Evolutionary conservation across 1,140 invertebrate genomes (phyloP).

Genomic region (Augochlora pura): DNA sequence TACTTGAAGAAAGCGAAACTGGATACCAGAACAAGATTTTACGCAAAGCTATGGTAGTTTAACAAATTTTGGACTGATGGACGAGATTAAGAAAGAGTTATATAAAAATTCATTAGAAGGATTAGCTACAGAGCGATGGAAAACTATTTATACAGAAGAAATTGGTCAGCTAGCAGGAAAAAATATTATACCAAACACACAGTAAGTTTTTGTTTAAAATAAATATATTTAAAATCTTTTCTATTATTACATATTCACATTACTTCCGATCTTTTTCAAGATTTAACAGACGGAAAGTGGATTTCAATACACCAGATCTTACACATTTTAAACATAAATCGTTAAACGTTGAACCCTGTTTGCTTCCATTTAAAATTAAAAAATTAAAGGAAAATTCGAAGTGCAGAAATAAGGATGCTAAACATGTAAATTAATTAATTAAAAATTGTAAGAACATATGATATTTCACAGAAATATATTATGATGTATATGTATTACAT

Average conservation of each 20-base stretch:
- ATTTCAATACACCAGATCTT: conserved; percentile 59
- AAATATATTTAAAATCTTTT: background rate
- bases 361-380: conserved; percentile 2
- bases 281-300: conserved; percentile 37
- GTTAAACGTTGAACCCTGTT: background rate
- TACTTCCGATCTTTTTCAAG: conserved; percentile 27
- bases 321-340: conserved; percentile 36
- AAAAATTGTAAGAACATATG: background rate
- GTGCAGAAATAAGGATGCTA: background rate
- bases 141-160: conserved; percentile 28
- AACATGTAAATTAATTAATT: conserved; percentile 1
- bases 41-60: conserved; percentile 42
- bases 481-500: conserved; percentile 26
- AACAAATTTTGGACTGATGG: conserved; percentile 34
- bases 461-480: conserved; percentile 20
- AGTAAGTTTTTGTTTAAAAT: conserved; percentile 18
- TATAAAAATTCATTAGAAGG: conserved; percentile 19
- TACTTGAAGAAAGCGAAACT: conserved; percentile 45
- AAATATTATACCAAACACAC: background rate
- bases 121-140: conserved; percentile 24
- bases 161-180: background rate
- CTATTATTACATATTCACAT: background rate
- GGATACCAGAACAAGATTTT: conserved; percentile 51
- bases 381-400: background rate
- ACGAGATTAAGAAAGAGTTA: conserved; percentile 12